Percentiles rank a stretch among this genome's conserved stretches.
phyloP scores from a whole-genome alignment of 1,140 invertebrate genomes.

The Drosophila asahinai region DNA sequence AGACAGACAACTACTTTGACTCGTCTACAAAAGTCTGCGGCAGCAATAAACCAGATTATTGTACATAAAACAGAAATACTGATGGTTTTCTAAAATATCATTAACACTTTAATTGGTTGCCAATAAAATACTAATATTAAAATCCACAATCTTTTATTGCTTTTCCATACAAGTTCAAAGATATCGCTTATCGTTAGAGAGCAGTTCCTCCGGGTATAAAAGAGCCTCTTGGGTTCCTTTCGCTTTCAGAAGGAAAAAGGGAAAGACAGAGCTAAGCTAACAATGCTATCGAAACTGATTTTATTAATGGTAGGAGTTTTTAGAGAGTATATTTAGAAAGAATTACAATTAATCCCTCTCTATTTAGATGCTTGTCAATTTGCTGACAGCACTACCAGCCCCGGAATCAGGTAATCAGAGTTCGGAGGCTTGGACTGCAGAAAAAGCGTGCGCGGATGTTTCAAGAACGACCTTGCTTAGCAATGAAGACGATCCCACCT shows the following conservation, averaged over 20 bases:
- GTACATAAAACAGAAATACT: slow-evolving; percentile 20
- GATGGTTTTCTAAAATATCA: not conserved
- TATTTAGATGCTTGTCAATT: not conserved
- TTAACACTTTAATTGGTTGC: not conserved
- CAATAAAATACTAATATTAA: slow-evolving; percentile 3
- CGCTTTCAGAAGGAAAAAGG: not conserved
- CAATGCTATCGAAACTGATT: slow-evolving; percentile 3
- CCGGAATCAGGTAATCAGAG: not conserved
- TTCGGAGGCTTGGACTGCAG: not conserved
- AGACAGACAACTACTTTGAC: slow-evolving; percentile 28
- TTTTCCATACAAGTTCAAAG: not conserved
- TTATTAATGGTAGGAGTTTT: not conserved
- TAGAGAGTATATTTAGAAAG: not conserved
- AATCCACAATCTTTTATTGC: not conserved
- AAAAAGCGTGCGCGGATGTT: not conserved
- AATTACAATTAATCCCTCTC: no score
- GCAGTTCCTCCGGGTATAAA: not conserved
- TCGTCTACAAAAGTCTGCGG: not conserved
- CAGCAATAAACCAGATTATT: slow-evolving; percentile 23
- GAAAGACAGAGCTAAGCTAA: not conserved
- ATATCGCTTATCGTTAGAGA: not conserved
- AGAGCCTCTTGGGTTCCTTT: not conserved
- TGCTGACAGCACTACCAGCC: not conserved
- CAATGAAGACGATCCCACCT: not conserved
- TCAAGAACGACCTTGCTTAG: accelerated